These are phyloP conservation scores for Electrona antarctica DNA, from an alignment of 2,113 vertebrate species.

Conservation along the genomic window DNA sequence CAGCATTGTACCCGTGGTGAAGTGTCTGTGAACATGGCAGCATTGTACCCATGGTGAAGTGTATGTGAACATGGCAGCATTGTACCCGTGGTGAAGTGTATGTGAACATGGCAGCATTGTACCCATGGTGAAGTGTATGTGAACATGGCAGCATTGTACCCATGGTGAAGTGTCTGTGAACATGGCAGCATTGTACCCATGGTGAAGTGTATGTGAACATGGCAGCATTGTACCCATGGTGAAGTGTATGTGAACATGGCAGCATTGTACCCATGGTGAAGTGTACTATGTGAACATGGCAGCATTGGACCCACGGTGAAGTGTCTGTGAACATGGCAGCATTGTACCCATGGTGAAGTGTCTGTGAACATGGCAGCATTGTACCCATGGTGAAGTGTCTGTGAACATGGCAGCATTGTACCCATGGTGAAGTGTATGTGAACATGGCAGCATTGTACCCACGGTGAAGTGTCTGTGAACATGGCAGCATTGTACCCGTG, in stretches of 20 bases:
- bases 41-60: constrained; percentile 15
- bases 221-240: constrained; percentile 10
- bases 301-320: constrained; percentile 16
- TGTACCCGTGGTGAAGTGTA: constrained; percentile 11
- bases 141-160: constrained; percentile 20
- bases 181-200: constrained; percentile 15
- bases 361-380: constrained; percentile 10
- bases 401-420: constrained; percentile 15
- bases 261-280: constrained; percentile 16
- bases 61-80: constrained; percentile 12
- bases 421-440: constrained; percentile 10
- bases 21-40: constrained; percentile 9
- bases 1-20: constrained; percentile 14
- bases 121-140: constrained; percentile 9
- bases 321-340: constrained; percentile 6
- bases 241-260: constrained; percentile 13
- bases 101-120: constrained; percentile 14
- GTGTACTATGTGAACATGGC: constrained; percentile 11
- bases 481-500: constrained; percentile 14
- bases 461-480: constrained; percentile 11
- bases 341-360: constrained; percentile 15
- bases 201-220: constrained; percentile 19
- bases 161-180: constrained; percentile 6
- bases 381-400: constrained; percentile 6
- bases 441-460: constrained; percentile 18